Conservation (phyloP, 2,113 vertebrate genomes). For the Oncorhynchus masou region DNA sequence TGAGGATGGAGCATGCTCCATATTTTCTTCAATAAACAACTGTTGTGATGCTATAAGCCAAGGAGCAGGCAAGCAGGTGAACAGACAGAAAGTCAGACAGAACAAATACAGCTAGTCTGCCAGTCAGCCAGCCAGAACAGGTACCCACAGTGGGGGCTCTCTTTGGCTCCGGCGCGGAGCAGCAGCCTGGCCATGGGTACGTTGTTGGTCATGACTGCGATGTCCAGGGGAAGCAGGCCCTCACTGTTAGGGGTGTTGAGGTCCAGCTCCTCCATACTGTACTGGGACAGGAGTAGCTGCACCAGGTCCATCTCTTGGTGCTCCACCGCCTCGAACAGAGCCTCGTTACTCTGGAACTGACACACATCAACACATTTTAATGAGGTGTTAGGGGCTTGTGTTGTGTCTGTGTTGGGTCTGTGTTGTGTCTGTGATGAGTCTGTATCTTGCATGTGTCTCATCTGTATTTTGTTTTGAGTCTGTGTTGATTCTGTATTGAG, state of each 20-base stretch:
- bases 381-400: not conserved
- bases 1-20: too few species aligned
- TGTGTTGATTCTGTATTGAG: too few species aligned
- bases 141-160: slow-evolving; percentile 90
- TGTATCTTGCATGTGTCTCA: not conserved
- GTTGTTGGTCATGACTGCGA: slow-evolving; percentile 93
- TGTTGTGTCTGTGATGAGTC: not conserved
- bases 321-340: slow-evolving; percentile 88
- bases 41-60: too few species aligned
- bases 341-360: slow-evolving; percentile 84
- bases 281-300: slow-evolving; percentile 83
- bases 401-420: not conserved
- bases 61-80: not conserved
- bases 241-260: slow-evolving; percentile 92
- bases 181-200: slow-evolving; percentile 85
- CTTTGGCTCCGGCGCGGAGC: slow-evolving; percentile 83
- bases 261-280: slow-evolving; percentile 88
- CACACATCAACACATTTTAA: slow-evolving; percentile 17
- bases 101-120: too few species aligned
- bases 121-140: too few species aligned
- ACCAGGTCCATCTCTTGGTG: slow-evolving; percentile 87
- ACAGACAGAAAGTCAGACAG: not conserved
- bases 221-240: slow-evolving; percentile 86
- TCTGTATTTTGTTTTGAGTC: not conserved
- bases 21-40: too few species aligned